Evolutionary conservation across 2,888 invertebrate species (phyloP).

Genomic region (Myathropa florea): DNA sequence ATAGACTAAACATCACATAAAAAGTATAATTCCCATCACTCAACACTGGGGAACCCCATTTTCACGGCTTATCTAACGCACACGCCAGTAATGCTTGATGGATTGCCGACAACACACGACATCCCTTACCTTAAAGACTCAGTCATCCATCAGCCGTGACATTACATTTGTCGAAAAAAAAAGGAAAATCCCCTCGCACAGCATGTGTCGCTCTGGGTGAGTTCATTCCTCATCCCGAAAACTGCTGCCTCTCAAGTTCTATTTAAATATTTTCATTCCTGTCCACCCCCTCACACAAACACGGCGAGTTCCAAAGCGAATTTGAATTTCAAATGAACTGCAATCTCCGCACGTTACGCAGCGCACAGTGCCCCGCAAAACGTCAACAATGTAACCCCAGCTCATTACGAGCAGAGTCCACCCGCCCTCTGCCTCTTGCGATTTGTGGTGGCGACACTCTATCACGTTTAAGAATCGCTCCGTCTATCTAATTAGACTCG

Average conservation of each 20-base stretch:
- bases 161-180: not conserved
- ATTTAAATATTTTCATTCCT: not conserved
- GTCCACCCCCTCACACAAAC: not conserved
- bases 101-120: not conserved
- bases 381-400: slow-evolving; percentile 4
- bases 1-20: not conserved
- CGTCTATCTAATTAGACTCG: slow-evolving; percentile 36
- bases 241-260: not conserved
- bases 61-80: not conserved
- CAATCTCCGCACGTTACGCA: not conserved
- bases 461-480: slow-evolving; percentile 32
- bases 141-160: not conserved
- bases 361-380: not conserved
- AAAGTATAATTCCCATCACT: not conserved
- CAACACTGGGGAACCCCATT: not conserved
- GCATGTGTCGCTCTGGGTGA: no score
- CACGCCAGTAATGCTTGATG: not conserved
- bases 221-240: not conserved
- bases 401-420: not conserved
- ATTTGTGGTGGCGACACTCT: slow-evolving; percentile 3
- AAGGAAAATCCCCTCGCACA: not conserved
- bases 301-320: not conserved
- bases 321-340: slow-evolving; percentile 7
- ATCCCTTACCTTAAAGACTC: not conserved
- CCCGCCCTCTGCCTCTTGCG: not conserved